Conservation (phyloP, 2,797 vertebrate genomes). For the Notamacropus eugenii region DNA sequence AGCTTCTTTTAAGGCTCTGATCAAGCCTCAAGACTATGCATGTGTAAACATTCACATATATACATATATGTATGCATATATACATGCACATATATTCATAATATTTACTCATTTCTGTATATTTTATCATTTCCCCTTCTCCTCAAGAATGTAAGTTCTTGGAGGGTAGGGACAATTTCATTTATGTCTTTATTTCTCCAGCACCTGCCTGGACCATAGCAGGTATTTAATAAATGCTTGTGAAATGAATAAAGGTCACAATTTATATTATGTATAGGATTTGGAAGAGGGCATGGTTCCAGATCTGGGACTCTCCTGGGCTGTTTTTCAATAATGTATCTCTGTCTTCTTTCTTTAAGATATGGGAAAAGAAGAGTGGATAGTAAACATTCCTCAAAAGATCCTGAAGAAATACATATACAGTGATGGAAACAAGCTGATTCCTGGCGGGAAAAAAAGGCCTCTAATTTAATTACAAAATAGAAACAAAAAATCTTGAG, state of each 20-base stretch:
- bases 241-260: not conserved
- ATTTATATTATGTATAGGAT: not conserved
- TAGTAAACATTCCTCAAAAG: slow-evolving; percentile 44
- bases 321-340: not conserved
- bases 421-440: slow-evolving; percentile 55
- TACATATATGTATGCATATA: not conserved
- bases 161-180: not conserved
- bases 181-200: not conserved
- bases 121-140: not conserved
- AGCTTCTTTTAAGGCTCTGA: not conserved
- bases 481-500: slow-evolving; percentile 47
- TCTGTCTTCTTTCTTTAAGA: not conserved
- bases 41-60: not conserved
- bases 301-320: not conserved
- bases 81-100: not conserved
- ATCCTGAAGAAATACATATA: slow-evolving; percentile 35
- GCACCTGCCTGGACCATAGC: not conserved
- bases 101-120: not conserved
- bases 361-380: slow-evolving; percentile 29
- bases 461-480: slow-evolving; percentile 1
- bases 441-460: slow-evolving; percentile 45
- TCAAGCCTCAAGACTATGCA: not conserved
- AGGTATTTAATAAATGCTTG: not conserved
- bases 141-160: not conserved
- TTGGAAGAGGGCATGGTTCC: not conserved